Percentiles rank a stretch among this genome's conserved stretches.
phyloP scores from a whole-genome alignment of 2,113 vertebrate genomes.

The Brachypodius melanocephalos region DNA sequence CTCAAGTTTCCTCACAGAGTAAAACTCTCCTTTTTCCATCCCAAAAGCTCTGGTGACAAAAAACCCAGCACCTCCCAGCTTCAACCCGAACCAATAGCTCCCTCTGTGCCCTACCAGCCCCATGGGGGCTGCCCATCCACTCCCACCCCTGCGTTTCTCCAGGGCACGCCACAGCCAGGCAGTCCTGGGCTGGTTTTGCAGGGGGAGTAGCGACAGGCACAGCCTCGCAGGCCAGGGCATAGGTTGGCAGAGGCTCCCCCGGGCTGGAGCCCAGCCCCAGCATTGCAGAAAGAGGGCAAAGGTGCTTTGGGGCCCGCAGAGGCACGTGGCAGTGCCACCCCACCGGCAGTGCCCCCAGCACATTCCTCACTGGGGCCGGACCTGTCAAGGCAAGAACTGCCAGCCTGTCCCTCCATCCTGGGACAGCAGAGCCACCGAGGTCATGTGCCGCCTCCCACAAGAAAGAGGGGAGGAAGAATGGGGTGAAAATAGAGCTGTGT shows the following conservation, averaged over 20 bases:
- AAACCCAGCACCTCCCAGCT: background rate
- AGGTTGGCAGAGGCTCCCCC: background rate
- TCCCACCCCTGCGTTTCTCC: rapidly evolving
- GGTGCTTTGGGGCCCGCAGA: background rate
- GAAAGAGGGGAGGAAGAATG: background rate
- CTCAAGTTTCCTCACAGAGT: background rate
- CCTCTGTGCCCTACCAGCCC: background rate
- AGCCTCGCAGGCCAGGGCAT: background rate
- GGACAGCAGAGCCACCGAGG: rapidly evolving
- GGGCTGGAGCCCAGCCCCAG: background rate
- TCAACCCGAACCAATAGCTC: background rate
- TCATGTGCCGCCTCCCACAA: rapidly evolving
- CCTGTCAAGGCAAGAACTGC: background rate
- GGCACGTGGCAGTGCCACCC: background rate
- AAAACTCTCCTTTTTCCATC: background rate
- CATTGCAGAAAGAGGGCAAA: background rate
- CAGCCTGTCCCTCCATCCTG: background rate
- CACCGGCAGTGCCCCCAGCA: background rate
- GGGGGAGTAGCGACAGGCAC: background rate
- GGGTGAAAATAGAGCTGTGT: background rate
- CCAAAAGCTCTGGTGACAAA: background rate
- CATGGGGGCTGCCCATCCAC: background rate
- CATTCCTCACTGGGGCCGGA: rapidly evolving
- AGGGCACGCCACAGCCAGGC: rapidly evolving
- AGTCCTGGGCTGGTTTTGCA: background rate